Conservation (phyloP, 2,888 invertebrate species). For the Ophion obscuratus region DNA sequence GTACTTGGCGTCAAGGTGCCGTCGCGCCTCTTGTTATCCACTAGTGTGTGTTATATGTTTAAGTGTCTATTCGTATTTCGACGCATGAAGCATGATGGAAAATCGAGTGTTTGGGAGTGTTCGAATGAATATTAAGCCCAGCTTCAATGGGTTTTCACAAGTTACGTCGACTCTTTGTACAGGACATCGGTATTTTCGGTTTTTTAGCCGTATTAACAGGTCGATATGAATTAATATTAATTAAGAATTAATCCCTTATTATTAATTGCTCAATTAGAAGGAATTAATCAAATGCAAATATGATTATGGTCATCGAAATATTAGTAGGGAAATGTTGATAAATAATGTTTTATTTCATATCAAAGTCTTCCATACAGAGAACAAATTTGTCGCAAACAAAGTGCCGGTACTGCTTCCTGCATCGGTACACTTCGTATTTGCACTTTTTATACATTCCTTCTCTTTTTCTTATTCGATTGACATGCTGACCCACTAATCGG, state of each 20-base stretch:
- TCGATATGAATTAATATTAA: too few relatives aligned
- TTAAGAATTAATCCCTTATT: too few relatives aligned
- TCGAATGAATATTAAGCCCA: not conserved
- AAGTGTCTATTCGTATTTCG: not conserved
- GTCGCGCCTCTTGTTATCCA: not conserved
- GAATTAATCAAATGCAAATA: too few relatives aligned
- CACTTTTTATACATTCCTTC: slow-evolving; percentile 10
- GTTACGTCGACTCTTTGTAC: not conserved
- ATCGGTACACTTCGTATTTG: slow-evolving; percentile 1
- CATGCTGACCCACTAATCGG: slow-evolving; percentile 56
- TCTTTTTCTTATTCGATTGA: slow-evolving; percentile 38
- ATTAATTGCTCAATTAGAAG: too few relatives aligned
- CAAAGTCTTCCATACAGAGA: not conserved
- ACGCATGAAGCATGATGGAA: not conserved
- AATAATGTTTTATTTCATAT: not conserved
- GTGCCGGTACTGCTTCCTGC: not conserved
- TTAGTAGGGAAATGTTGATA: not conserved
- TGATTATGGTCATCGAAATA: not conserved
- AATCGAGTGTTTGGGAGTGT: not conserved
- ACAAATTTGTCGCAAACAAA: not conserved
- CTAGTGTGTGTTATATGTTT: not conserved
- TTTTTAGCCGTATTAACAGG: too few relatives aligned
- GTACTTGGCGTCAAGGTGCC: not conserved
- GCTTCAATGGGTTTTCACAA: not conserved
- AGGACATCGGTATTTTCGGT: not conserved